These are phyloP conservation scores for Plagodis pulveraria DNA, from an alignment of 2,888 invertebrate genomes.

Conservation along the genomic window DNA sequence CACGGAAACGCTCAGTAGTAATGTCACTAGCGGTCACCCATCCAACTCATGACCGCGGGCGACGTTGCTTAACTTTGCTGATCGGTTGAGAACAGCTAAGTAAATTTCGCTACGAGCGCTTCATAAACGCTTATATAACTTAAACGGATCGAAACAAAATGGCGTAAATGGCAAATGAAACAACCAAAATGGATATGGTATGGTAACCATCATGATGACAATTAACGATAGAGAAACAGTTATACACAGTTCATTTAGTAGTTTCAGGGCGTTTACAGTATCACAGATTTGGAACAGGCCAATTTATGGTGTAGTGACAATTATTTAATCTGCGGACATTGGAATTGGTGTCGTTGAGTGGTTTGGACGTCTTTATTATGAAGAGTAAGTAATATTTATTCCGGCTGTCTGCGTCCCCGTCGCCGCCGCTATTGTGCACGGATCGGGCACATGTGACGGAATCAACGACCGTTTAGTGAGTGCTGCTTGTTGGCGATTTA, in stretches of 20 bases:
- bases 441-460: constrained; percentile 48
- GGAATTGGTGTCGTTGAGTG: constrained; percentile 41
- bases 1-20: too few species aligned
- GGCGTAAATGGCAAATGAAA: constrained; percentile 34
- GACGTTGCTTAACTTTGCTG: too few species aligned
- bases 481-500: constrained; percentile 46
- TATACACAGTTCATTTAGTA: constrained; percentile 23
- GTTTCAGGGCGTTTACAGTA: constrained; percentile 28
- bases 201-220: too few species aligned
- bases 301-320: constrained; percentile 1
- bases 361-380: constrained; percentile 43
- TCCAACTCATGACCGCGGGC: too few species aligned
- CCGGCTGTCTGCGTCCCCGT: constrained; percentile 34
- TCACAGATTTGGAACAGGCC: constrained; percentile 11
- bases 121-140: too few species aligned
- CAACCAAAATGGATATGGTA: constrained; percentile 28
- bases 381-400: constrained; percentile 43
- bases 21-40: too few species aligned
- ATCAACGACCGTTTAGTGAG: constrained; percentile 55
- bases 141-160: constrained; percentile 38
- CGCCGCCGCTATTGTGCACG: constrained; percentile 40
- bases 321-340: constrained; percentile 16
- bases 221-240: constrained; percentile 12
- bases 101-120: too few species aligned
- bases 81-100: too few species aligned